Percentiles rank a stretch among this genome's conserved stretches.
Conservation (phyloP, 2,888 invertebrate genomes). For the Rhorus exstirpatorius region DNA sequence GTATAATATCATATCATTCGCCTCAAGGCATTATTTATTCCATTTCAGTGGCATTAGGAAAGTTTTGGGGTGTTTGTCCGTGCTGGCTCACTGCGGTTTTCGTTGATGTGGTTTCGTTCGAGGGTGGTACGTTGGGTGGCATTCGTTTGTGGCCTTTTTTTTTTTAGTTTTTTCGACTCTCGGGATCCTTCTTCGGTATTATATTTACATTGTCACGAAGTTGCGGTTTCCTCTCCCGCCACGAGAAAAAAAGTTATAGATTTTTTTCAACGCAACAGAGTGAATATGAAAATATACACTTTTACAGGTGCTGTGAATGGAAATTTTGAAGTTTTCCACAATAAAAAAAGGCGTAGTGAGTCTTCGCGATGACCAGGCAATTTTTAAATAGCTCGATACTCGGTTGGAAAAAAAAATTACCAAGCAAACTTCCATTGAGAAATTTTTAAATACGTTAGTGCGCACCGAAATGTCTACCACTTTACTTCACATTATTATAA, state of each 20-base stretch:
- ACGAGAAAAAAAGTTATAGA: neutral
- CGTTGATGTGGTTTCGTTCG: slow-evolving; percentile 25
- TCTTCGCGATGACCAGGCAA: too few relatives aligned
- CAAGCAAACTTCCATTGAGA: too few relatives aligned
- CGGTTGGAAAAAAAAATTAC: too few relatives aligned
- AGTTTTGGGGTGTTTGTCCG: slow-evolving; percentile 58
- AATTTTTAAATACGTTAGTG: too few relatives aligned
- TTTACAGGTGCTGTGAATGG: too few relatives aligned
- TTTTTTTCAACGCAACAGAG: neutral
- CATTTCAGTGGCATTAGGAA: slow-evolving; percentile 74
- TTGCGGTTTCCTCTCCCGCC: neutral
- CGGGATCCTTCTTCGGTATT: slow-evolving; percentile 4
- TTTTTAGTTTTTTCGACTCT: neutral
- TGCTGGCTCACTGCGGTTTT: slow-evolving; percentile 9
- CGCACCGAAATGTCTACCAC: too few relatives aligned
- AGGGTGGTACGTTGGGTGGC: slow-evolving; percentile 15
- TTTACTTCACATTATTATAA: too few relatives aligned
- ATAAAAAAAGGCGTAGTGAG: too few relatives aligned
- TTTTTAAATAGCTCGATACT: too few relatives aligned
- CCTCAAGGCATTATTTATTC: slow-evolving; percentile 76
- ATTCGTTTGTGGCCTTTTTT: slow-evolving; percentile 32
- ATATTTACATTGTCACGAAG: slow-evolving; percentile 20
- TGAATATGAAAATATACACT: neutral
- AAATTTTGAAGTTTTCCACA: too few relatives aligned
- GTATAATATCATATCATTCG: slow-evolving; percentile 61